Conservation (phyloP, 2,113 vertebrate genomes). For the Nerophis lumbriciformis region DNA sequence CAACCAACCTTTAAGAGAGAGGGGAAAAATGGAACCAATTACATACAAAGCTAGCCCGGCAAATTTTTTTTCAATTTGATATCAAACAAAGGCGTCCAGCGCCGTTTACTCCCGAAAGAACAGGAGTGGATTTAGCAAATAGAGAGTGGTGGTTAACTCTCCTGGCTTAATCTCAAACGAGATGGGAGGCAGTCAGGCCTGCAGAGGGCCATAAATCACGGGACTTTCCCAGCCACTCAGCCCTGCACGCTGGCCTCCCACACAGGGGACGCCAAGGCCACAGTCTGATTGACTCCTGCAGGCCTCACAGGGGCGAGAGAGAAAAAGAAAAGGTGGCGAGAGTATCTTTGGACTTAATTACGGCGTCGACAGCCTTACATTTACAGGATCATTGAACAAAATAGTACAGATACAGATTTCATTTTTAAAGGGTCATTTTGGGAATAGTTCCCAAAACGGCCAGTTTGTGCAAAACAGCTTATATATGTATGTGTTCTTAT, state of each 20-base stretch:
- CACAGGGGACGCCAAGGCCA: conserved; percentile 57
- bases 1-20: conserved; percentile 36
- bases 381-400: not conserved
- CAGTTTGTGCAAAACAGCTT: no score
- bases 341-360: conserved; percentile 56
- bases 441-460: not conserved
- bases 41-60: conserved; percentile 34
- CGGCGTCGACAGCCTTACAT: conserved; percentile 36
- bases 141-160: conserved; percentile 50
- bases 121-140: conserved; percentile 49
- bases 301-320: conserved; percentile 17
- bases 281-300: conserved; percentile 50
- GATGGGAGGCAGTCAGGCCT: conserved; percentile 67
- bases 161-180: conserved; percentile 45
- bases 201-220: conserved; percentile 68
- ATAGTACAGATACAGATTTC: not conserved
- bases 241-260: conserved; percentile 53
- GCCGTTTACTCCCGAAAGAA: conserved; percentile 48
- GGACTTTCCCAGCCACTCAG: conserved; percentile 66
- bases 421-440: not conserved
- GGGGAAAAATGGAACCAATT: conserved; percentile 39
- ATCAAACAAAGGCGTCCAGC: not conserved
- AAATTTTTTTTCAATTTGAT: conserved; percentile 20
- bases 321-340: conserved; percentile 11
- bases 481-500: no score